A percentile compares a stretch with the other conserved stretches of the same genome.
These are phyloP conservation scores for Sebastes vulpes DNA, from an alignment of 2,797 vertebrate species.

Conservation along the genomic window DNA sequence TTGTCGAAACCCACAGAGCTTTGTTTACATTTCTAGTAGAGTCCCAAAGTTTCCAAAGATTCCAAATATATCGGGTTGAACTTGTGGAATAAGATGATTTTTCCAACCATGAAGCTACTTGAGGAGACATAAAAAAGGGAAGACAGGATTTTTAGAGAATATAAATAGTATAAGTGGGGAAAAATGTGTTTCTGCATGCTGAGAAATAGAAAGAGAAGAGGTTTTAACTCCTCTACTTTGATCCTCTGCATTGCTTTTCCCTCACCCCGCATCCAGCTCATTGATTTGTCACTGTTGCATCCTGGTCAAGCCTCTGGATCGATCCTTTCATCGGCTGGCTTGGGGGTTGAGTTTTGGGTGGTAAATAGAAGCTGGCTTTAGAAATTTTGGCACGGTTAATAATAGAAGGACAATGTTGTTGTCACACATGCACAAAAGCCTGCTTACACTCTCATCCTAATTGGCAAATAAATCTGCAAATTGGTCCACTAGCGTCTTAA, in stretches of 20 bases:
- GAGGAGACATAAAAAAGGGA: not conserved
- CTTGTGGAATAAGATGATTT: not conserved
- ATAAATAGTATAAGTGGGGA: not conserved
- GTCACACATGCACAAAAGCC: constrained; percentile 27
- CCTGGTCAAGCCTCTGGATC: constrained; percentile 53
- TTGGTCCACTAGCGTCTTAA: constrained; percentile 22
- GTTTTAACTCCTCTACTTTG: not conserved
- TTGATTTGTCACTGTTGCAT: constrained; percentile 59
- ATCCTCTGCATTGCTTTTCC: constrained; percentile 15
- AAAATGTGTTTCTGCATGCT: not conserved
- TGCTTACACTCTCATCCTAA: constrained; percentile 20
- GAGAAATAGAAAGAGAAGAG: not conserved
- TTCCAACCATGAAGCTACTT: not conserved
- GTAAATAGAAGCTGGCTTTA: constrained; percentile 41
- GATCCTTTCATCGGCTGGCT: constrained; percentile 29
- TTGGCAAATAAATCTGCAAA: constrained; percentile 42
- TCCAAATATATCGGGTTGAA: not conserved
- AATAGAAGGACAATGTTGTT: constrained; percentile 32
- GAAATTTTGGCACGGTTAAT: constrained; percentile 31
- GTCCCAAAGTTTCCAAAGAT: not conserved
- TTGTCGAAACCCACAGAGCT: not conserved
- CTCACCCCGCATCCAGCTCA: constrained; percentile 24
- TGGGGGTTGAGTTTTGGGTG: constrained; percentile 2
- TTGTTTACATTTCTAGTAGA: not conserved
- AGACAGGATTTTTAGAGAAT: not conserved